phyloP scores from a whole-genome alignment of 2,888 invertebrate species.

The Chrysolina americana region DNA sequence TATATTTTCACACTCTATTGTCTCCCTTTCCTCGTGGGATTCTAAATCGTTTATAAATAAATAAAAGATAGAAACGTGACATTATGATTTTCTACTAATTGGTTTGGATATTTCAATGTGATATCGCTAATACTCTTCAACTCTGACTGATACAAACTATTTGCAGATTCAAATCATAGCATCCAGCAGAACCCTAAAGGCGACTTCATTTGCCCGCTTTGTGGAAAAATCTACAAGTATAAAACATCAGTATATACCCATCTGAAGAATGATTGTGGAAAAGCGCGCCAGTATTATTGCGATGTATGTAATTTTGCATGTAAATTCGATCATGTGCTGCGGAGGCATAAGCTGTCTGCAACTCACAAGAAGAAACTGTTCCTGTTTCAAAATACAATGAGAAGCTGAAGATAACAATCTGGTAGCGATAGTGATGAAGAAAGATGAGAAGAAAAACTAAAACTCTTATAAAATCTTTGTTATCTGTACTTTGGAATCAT shows the following conservation, averaged over 20 bases:
- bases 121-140: neutral
- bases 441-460: too few relatives aligned
- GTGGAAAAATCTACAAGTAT: slow-evolving; percentile 84
- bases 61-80: too few relatives aligned
- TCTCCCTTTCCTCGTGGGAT: too few relatives aligned
- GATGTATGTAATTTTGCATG: slow-evolving; percentile 59
- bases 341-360: slow-evolving; percentile 56
- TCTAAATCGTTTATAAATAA: too few relatives aligned
- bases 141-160: slow-evolving; percentile 20
- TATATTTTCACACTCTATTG: too few relatives aligned
- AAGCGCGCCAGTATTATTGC: slow-evolving; percentile 59
- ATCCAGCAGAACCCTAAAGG: slow-evolving; percentile 42
- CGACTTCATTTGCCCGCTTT: slow-evolving; percentile 73
- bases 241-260: slow-evolving; percentile 83
- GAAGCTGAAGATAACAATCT: neutral
- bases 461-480: too few relatives aligned
- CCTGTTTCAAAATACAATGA: slow-evolving; percentile 20
- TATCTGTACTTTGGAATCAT: too few relatives aligned
- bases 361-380: slow-evolving; percentile 47
- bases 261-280: slow-evolving; percentile 80
- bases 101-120: neutral
- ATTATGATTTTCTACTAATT: too few relatives aligned
- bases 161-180: slow-evolving; percentile 41
- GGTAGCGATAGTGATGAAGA: too few relatives aligned
- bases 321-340: slow-evolving; percentile 60